These are phyloP conservation scores for Arbacia lixula DNA, from an alignment of 53 echinoderm and acorn worm genomes.

Conservation along the genomic window DNA sequence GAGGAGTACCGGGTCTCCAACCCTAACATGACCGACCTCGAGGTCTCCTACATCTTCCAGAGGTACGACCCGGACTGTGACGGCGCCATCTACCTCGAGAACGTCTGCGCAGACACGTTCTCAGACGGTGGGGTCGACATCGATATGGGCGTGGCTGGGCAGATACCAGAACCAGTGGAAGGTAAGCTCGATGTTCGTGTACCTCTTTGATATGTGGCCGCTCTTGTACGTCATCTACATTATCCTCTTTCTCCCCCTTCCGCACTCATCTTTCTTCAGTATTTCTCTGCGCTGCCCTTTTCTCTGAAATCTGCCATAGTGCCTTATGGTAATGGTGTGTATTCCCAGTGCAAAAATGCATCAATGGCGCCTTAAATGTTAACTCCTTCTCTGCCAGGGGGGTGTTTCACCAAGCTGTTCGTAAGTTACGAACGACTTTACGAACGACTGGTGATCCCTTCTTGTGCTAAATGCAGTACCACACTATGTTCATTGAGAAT, in stretches of 20 bases:
- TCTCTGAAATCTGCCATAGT: too few species aligned
- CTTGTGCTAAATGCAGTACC: too few species aligned
- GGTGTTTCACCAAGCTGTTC: too few species aligned
- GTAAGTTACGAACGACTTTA: too few species aligned
- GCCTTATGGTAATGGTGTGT: too few species aligned
- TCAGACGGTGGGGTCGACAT: not conserved
- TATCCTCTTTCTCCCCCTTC: not conserved
- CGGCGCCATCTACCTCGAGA: slow-evolving; percentile 39
- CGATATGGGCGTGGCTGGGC: slow-evolving; percentile 1
- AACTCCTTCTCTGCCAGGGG: too few species aligned
- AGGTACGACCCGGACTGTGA: slow-evolving; percentile 47
- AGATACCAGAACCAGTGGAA: slow-evolving; percentile 34
- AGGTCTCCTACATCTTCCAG: slow-evolving; percentile 21
- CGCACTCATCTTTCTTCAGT: not conserved
- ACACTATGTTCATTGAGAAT: too few species aligned
- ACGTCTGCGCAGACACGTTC: slow-evolving; percentile 13
- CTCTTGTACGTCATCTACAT: not conserved
- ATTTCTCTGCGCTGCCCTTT: too few species aligned
- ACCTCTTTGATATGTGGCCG: not conserved
- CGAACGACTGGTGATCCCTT: too few species aligned
- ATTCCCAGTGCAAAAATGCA: too few species aligned
- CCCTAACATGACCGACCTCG: slow-evolving; percentile 49
- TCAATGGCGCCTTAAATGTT: too few species aligned
- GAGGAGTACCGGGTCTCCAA: slow-evolving; percentile 28
- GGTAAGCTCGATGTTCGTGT: slow-evolving; percentile 13